Evolutionary conservation across 35 echinoderm and acorn worm species (phyloP), one percentile per base, ranked within the genome.

Genomic region (Ophioderma brevispina): DNA sequence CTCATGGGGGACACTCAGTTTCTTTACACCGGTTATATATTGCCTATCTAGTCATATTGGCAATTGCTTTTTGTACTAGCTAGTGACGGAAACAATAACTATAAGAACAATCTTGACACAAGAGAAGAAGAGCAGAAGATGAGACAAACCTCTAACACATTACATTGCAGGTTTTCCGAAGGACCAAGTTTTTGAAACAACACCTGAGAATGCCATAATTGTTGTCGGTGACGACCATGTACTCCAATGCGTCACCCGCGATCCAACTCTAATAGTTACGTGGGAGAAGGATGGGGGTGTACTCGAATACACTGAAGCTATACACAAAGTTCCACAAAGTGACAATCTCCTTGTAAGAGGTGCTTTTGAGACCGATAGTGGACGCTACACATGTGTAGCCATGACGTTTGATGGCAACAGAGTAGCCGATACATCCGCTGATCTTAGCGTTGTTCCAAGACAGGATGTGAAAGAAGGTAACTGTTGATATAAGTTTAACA

Each of bases 201-300:
- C 64, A 39, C 91, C 91, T 40, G 31, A 32, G 35, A 80, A 79
- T 23, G 91, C 76, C 13, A 36, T 75, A 3, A 37, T 92, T 33
- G 84, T 40, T 13, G 79, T 40, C 33, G 91, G 85, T 38, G 78
- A 82, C 35, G 50, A 81, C 33, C 32, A 82, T 76, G 30, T 92
- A 28, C 43, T 96, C 2, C 52, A 49, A 33, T 96, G 94, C 43
- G 31, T 38, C 13, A 87, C 91, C 0, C 35, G 33, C 11, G 75
- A 84, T 13, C 81, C 86, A 39, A 32, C 56, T 3, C 77, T 90
- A 40, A 30, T 80, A 0, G 76, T 96, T 35, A 70, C 21, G 21
- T 96, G 94, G 94, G 80, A 85, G 59, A 96, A 96, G 77, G 78
- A 96, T 42, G 94, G 87, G 0, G n/a, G 32, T 17, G 64, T 32